These are phyloP conservation scores for Ormia ochracea DNA, from an alignment of 2,888 invertebrate species.

Conservation along the genomic window DNA sequence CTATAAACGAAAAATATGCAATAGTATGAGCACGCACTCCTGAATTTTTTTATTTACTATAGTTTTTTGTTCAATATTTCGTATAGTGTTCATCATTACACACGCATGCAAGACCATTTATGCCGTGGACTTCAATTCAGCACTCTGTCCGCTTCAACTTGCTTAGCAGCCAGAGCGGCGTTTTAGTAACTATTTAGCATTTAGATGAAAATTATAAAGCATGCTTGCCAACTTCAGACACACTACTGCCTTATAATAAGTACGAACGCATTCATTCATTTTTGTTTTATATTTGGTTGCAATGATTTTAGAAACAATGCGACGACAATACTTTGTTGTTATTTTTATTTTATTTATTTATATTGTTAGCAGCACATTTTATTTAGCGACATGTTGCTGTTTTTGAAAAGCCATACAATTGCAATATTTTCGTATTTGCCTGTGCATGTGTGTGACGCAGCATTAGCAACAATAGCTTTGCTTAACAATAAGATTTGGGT, in stretches of 20 bases:
- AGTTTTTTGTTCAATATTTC: not conserved
- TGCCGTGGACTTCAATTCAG: not conserved
- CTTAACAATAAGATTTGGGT: constrained; percentile 61
- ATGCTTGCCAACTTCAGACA: not conserved
- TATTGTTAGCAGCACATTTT: constrained; percentile 41
- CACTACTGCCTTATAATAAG: constrained; percentile 24
- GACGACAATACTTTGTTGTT: constrained; percentile 25
- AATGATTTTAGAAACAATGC: constrained; percentile 16
- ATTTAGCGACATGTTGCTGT: constrained; percentile 40
- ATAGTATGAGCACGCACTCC: constrained; percentile 21
- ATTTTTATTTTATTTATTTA: constrained; percentile 32
- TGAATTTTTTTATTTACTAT: not conserved
- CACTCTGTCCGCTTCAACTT: not conserved
- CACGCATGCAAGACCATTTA: constrained; percentile 51
- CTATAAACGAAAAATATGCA: constrained; percentile 23
- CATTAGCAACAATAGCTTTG: constrained; percentile 53
- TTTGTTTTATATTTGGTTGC: not conserved
- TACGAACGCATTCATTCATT: constrained; percentile 33
- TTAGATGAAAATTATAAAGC: constrained; percentile 46
- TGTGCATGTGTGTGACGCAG: not conserved
- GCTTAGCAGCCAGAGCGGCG: constrained; percentile 1
- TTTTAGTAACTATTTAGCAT: constrained; percentile 59
- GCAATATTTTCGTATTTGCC: constrained; percentile 22
- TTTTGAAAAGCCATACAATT: constrained; percentile 25
- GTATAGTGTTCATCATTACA: constrained; percentile 10